Conservation (phyloP, 1,140 invertebrate genomes). For the Oncopodura yosiiana region DNA sequence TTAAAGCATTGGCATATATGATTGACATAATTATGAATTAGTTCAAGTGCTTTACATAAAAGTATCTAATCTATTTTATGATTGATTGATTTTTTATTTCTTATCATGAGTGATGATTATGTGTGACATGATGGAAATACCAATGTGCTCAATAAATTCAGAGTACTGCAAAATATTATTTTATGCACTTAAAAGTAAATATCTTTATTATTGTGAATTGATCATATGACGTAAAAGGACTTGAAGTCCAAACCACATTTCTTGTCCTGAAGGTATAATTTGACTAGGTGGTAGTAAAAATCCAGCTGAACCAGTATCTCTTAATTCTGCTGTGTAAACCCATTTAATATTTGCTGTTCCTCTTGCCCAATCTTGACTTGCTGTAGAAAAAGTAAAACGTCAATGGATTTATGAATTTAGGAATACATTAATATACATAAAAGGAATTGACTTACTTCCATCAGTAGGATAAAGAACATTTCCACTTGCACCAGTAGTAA, state of each 20-base stretch:
- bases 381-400: neutral
- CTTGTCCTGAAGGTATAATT: constrained; percentile 14
- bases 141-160: no score
- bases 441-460: neutral
- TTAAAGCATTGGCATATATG: no score
- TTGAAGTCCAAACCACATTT: constrained; percentile 8
- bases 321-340: constrained; percentile 5
- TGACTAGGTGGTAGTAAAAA: constrained; percentile 10
- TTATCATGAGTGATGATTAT: no score
- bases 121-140: no score
- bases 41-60: no score
- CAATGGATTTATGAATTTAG: neutral
- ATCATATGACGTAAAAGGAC: neutral
- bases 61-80: no score
- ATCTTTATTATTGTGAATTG: no score
- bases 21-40: no score
- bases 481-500: constrained; percentile 11
- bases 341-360: neutral
- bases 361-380: constrained; percentile 15
- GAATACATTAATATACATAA: constrained; percentile 1
- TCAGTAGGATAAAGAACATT: neutral
- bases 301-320: constrained; percentile 7
- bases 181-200: no score
- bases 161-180: no score
- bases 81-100: no score